Base-by-base conservation (phyloP, 2,113 vertebrate genomes). In the Esox niger region DNA sequence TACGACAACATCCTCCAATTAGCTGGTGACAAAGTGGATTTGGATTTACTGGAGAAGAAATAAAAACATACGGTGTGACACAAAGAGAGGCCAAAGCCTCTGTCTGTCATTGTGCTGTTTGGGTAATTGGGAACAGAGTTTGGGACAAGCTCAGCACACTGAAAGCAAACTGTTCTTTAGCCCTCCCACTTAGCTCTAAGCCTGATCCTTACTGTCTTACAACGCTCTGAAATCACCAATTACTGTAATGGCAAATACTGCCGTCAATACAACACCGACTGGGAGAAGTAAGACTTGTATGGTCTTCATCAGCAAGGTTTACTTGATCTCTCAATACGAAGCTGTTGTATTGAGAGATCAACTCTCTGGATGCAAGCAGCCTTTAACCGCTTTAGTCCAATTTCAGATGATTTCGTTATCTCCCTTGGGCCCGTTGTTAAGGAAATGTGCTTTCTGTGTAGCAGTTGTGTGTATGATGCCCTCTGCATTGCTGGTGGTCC, bases 1-100 rank as follows among this genome's bases (percentile, higher is more conserved):
- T 86, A 76, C 75, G 68, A 70, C 71, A 23, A 62, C 47, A 58
- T 78, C 79, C 71, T 71, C 85, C 86, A 90, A 90, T 91, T 91
- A 89, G 84, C 75, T 79, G 73, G 61, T 72, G 85, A 87, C 80
- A 77, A 76, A 73, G 83, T 82, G 82, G 78, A 76, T 76, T 61
- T 43, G 79, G 84, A 69, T 76, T 68, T 54, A 61, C 66, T 74
- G n/a, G n/a, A n/a, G n/a, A n/a, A n/a, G n/a, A n/a, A 68, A 79
- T 15, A 80, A 74, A 88, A 89, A 87, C 81, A 85, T 2, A 54
- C 66, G 56, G 66, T 54, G 79, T 79, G 79, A 79, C 82, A 84
- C 83, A 88, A 88, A 81, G 84, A 76, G 26, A 38, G 79, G 74
- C 76, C 72, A 76, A 83, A 85, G 81, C 81, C 20, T 43, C 56